Evolutionary conservation across 2,113 vertebrate species (phyloP).

Genomic region (Pygoscelis antarcticus): DNA sequence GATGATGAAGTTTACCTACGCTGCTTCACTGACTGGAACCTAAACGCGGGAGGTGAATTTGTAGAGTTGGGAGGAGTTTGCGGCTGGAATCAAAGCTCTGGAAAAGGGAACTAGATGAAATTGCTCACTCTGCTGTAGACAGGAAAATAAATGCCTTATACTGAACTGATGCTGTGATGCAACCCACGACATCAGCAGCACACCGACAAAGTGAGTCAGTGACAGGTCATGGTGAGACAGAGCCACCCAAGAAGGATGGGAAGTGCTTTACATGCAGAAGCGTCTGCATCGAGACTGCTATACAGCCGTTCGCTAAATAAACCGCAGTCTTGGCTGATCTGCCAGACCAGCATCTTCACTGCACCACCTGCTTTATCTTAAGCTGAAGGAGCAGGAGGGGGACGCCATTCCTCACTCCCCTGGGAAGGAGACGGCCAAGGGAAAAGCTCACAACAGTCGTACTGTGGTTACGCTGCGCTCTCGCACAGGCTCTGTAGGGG

Average conservation of each 20-base stretch:
- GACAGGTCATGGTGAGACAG: not conserved
- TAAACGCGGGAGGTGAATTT: not conserved
- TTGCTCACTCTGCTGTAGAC: not conserved
- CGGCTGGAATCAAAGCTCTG: not conserved
- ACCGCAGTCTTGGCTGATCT: not conserved
- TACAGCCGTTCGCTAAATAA: not conserved
- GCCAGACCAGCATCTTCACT: not conserved
- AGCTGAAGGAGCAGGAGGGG: not conserved
- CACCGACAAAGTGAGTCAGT: not conserved
- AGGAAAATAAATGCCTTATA: not conserved
- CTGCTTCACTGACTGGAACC: not conserved
- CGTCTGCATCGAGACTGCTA: not conserved
- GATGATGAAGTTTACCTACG: accelerated
- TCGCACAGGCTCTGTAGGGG: accelerated
- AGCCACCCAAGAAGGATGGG: accelerated
- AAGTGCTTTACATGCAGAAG: not conserved
- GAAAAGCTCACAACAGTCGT: accelerated
- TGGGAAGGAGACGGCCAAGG: not conserved
- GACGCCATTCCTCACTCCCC: not conserved
- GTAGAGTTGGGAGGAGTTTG: not conserved
- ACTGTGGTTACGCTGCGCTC: not conserved
- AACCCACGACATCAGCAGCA: not conserved
- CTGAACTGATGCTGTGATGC: not conserved
- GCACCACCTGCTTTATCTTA: not conserved
- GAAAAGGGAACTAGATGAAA: not conserved